Conservation (phyloP, 2,113 vertebrate genomes). For the Zosterops japonicus region DNA sequence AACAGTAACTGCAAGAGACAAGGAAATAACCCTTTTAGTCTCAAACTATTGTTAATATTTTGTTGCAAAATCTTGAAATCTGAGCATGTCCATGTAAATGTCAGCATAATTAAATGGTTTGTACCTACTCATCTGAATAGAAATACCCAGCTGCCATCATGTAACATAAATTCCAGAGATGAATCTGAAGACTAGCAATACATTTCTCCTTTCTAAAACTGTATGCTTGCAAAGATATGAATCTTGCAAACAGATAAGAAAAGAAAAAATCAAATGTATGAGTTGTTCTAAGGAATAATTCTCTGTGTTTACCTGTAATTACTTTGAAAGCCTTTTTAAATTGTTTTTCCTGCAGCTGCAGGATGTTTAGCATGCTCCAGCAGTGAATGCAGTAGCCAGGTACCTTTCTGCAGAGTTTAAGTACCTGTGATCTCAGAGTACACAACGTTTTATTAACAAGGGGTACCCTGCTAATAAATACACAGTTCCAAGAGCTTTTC, state of each 20-base stretch:
- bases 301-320: background rate
- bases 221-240: background rate
- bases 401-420: background rate
- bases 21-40: background rate
- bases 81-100: background rate
- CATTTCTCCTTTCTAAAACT: background rate
- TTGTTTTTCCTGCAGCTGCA: background rate
- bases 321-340: background rate
- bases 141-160: background rate
- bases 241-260: background rate
- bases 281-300: background rate
- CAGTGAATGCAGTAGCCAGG: background rate
- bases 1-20: background rate
- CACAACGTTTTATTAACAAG: background rate
- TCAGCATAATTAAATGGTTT: background rate
- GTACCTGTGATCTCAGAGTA: background rate
- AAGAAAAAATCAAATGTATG: background rate
- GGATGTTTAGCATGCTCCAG: background rate
- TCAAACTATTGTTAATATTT: background rate
- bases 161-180: background rate
- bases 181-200: background rate
- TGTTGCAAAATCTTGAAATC: background rate
- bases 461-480: background rate
- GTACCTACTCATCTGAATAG: background rate
- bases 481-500: background rate